Conservation (phyloP, 2,888 invertebrate species). For the Liodrosophila aerea region DNA sequence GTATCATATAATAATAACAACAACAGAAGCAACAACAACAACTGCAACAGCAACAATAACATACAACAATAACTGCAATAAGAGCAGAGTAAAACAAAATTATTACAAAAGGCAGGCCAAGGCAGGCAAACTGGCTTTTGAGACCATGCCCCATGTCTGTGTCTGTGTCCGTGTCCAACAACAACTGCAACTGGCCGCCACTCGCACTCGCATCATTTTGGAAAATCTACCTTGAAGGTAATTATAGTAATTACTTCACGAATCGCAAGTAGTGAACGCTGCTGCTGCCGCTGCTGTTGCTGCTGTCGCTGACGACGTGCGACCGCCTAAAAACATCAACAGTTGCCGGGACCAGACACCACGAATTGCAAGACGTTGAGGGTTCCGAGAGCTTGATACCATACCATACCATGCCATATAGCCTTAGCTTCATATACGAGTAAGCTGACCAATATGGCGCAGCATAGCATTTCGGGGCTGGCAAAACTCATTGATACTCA, state of each 20-base stretch:
- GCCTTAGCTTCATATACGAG: constrained; percentile 10
- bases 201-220: constrained; percentile 78
- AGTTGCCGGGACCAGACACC: constrained; percentile 68
- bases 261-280: constrained; percentile 79
- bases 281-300: constrained; percentile 42
- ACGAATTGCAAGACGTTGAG: constrained; percentile 38
- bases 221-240: constrained; percentile 82
- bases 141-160: constrained; percentile 8
- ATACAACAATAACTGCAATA: constrained; percentile 10
- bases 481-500: constrained; percentile 73
- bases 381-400: background rate
- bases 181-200: constrained; percentile 48
- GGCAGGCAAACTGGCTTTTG: constrained; percentile 22
- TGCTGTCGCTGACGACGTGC: constrained; percentile 73
- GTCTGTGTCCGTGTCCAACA: constrained; percentile 28
- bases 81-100: constrained; percentile 55
- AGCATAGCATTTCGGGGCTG: constrained; percentile 44
- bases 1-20: constrained; percentile 77
- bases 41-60: constrained; percentile 11
- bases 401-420: background rate
- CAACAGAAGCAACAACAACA: constrained; percentile 39
- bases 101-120: constrained; percentile 71
- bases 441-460: constrained; percentile 56
- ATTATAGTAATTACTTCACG: constrained; percentile 82
- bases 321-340: constrained; percentile 80